phyloP scores from a whole-genome alignment of 2,888 invertebrate species.

The Philopedon plagiatum region DNA sequence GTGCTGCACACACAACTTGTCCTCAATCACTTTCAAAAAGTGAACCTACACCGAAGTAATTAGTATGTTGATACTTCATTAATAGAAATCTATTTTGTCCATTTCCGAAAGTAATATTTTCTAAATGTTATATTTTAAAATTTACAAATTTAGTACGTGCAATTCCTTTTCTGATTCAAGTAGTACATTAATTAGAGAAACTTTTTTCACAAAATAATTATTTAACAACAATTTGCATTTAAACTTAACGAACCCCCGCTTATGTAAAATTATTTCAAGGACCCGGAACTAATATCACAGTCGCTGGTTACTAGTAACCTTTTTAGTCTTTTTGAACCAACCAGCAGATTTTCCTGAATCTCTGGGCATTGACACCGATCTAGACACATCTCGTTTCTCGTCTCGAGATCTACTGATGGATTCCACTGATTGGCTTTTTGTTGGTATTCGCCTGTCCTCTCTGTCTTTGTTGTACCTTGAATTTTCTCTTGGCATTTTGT shows the following conservation, averaged over 20 bases:
- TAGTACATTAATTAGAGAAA: no score
- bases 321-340: conserved; percentile 78
- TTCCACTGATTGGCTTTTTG: conserved; percentile 76
- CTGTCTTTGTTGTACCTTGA: conserved; percentile 63
- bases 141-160: no score
- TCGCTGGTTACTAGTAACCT: conserved; percentile 66
- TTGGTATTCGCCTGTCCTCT: conserved; percentile 64
- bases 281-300: conserved; percentile 57
- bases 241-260: not conserved
- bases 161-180: no score
- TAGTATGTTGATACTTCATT: no score
- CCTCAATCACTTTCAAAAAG: no score
- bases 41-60: no score
- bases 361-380: conserved; percentile 82
- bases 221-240: conserved; percentile 1
- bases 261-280: not conserved
- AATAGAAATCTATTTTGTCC: no score
- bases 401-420: conserved; percentile 70
- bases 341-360: conserved; percentile 81
- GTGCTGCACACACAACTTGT: no score
- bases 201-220: no score
- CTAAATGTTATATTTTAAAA: no score
- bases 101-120: no score
- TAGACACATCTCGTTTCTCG: conserved; percentile 69
- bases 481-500: conserved; percentile 69